Conservation (phyloP, 2,888 invertebrate genomes). For the Trichopoda pennipes region DNA sequence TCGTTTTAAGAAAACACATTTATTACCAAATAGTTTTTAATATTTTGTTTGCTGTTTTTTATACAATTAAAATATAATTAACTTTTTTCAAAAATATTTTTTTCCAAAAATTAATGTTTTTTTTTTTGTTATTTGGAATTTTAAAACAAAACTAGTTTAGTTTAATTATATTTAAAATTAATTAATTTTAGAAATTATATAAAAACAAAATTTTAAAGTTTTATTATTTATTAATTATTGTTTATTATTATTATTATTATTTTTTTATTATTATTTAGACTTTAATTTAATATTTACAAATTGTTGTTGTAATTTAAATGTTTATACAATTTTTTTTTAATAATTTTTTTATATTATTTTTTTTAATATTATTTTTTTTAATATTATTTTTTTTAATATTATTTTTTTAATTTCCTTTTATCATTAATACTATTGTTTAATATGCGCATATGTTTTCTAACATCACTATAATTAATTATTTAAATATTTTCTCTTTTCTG, state of each 20-base stretch:
- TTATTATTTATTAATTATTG: slow-evolving; percentile 39
- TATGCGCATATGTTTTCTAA: slow-evolving; percentile 62
- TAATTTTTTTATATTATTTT: too few relatives aligned
- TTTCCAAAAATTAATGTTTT: slow-evolving; percentile 45
- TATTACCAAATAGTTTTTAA: slow-evolving; percentile 50
- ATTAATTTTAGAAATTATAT: slow-evolving; percentile 30
- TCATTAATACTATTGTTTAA: slow-evolving; percentile 57
- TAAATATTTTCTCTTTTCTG: slow-evolving; percentile 19
- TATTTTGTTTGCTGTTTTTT: slow-evolving; percentile 45
- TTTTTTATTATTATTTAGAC: neutral
- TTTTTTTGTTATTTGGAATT: slow-evolving; percentile 21
- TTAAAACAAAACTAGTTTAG: slow-evolving; percentile 18
- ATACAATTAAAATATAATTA: slow-evolving; percentile 53
- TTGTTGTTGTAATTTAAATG: slow-evolving; percentile 56
- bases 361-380: too few relatives aligned
- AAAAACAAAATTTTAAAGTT: slow-evolving; percentile 2
- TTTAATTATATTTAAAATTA: slow-evolving; percentile 35
- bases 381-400: too few relatives aligned
- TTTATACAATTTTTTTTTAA: slow-evolving; percentile 65
- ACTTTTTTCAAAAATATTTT: slow-evolving; percentile 14
- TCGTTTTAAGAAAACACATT: slow-evolving; percentile 45
- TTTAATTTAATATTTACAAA: slow-evolving; percentile 63
- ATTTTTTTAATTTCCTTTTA: slow-evolving; percentile 9
- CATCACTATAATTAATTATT: slow-evolving; percentile 55
- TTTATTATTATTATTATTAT: too few relatives aligned